These are phyloP conservation scores for Spheniscus mendiculus DNA, from an alignment of 2,113 vertebrate species.

Conservation along the genomic window DNA sequence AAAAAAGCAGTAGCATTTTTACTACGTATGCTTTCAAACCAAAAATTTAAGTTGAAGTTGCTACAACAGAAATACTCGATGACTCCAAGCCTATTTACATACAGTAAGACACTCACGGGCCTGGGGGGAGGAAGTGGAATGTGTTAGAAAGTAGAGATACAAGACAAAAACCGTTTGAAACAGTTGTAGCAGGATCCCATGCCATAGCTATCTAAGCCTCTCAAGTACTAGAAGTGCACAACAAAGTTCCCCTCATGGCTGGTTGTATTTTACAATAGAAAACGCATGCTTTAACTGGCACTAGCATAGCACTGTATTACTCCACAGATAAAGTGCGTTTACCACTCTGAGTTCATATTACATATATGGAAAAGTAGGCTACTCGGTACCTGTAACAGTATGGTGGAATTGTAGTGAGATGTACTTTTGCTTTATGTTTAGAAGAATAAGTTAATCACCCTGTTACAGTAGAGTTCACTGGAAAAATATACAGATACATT, in stretches of 20 bases:
- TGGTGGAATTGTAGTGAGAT: neutral
- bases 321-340: neutral
- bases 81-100: neutral
- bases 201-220: neutral
- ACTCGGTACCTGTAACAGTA: neutral
- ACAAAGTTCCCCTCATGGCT: neutral
- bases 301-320: neutral
- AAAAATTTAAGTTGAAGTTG: neutral
- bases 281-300: neutral
- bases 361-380: neutral
- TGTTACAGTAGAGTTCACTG: neutral
- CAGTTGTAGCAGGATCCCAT: neutral
- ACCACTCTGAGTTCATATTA: neutral
- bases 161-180: neutral
- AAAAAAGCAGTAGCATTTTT: neutral
- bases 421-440: neutral
- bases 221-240: neutral
- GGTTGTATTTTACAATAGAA: neutral
- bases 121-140: rapidly evolving
- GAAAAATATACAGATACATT: neutral
- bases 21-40: neutral
- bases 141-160: neutral
- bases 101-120: rapidly evolving
- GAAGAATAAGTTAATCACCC: neutral
- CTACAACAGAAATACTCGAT: neutral